Evolutionary conservation across 2,888 invertebrate genomes (phyloP).

Genomic region (Lucinisca nassula): DNA sequence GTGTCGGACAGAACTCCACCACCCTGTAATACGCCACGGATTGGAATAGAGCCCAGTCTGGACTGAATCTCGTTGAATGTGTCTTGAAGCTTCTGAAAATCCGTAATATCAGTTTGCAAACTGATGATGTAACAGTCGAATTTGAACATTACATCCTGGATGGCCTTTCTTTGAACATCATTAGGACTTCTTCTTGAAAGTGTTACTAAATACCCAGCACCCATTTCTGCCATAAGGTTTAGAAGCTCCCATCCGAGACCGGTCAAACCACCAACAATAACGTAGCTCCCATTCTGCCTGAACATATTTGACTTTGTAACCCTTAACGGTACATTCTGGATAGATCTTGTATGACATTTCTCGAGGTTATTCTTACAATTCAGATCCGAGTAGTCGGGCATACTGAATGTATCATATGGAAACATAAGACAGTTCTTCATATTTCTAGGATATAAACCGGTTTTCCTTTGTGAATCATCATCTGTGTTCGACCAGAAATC

Average conservation of each 20-base stretch:
- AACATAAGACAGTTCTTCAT: background rate
- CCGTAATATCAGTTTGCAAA: constrained; percentile 70
- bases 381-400: background rate
- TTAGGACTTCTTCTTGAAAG: constrained; percentile 70
- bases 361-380: background rate
- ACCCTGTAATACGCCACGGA: constrained; percentile 75
- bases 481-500: background rate
- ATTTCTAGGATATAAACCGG: no score
- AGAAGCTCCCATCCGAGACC: constrained; percentile 81
- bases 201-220: constrained; percentile 72
- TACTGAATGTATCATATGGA: background rate
- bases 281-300: constrained; percentile 67
- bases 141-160: constrained; percentile 42
- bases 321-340: background rate
- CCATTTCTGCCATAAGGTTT: constrained; percentile 64
- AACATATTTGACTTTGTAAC: constrained; percentile 44
- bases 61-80: constrained; percentile 38
- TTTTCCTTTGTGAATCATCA: background rate
- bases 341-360: no score
- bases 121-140: constrained; percentile 57
- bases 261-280: constrained; percentile 79
- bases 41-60: constrained; percentile 5
- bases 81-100: constrained; percentile 59
- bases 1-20: constrained; percentile 69
- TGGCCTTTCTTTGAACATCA: constrained; percentile 41